These are phyloP conservation scores for Cranoglanis bouderius DNA, from an alignment of 2,113 vertebrate genomes.

Conservation along the genomic window DNA sequence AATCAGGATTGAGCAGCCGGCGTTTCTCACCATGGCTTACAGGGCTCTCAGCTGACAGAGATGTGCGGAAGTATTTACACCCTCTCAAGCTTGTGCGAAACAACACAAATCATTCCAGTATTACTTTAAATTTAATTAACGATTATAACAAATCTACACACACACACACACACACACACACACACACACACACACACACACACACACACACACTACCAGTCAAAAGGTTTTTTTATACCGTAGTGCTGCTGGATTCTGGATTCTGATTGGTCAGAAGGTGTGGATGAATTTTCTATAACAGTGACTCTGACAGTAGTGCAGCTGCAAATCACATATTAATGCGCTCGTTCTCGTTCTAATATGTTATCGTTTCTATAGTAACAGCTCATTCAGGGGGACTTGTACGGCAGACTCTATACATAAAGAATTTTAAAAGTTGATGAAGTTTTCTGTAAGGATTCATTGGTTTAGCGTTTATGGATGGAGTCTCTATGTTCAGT, in stretches of 20 bases:
- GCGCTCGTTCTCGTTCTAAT: neutral
- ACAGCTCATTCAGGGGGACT: neutral
- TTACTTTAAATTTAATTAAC: neutral
- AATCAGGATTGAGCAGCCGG: constrained; percentile 36
- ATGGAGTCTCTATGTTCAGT: too few species aligned
- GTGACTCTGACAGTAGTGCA: neutral
- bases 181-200: too few species aligned
- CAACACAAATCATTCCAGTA: neutral
- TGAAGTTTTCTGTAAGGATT: too few species aligned
- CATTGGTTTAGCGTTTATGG: too few species aligned
- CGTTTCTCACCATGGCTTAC: neutral
- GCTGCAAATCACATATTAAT: neutral
- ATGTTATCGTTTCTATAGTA: neutral
- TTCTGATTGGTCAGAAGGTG: neutral
- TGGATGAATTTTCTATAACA: neutral
- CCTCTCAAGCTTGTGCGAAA: neutral
- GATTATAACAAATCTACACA: neutral
- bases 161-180: neutral
- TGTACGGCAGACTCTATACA: too few species aligned
- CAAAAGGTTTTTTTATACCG: neutral
- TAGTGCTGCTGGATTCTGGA: neutral
- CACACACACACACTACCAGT: neutral
- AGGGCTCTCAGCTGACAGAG: neutral
- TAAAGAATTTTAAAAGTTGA: too few species aligned
- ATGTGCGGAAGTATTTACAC: neutral